These are phyloP conservation scores for Apodemus agrarius DNA, from an alignment of 2,797 vertebrate genomes.

Conservation along the genomic window DNA sequence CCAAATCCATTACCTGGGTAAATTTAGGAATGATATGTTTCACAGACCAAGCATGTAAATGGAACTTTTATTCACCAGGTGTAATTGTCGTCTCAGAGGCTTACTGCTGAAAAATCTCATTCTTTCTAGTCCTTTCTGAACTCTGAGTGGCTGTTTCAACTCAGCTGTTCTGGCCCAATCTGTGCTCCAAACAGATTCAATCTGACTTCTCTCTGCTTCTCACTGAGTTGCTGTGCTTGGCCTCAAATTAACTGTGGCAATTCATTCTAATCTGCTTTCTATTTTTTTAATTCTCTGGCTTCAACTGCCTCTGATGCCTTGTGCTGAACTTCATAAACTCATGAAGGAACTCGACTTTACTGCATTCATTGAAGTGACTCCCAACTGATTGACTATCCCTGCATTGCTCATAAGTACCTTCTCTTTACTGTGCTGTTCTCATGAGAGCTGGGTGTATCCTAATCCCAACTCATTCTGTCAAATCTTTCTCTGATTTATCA, in stretches of 20 bases:
- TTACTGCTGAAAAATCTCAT: background rate
- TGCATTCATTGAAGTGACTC: background rate
- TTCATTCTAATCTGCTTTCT: background rate
- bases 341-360: background rate
- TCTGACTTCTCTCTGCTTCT: background rate
- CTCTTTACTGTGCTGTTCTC: background rate
- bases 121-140: background rate
- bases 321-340: background rate
- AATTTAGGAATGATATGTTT: background rate
- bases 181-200: background rate
- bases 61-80: background rate
- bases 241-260: background rate
- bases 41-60: background rate
- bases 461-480: background rate
- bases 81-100: background rate
- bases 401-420: background rate
- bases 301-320: background rate
- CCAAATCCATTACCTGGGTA: background rate
- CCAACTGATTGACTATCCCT: background rate
- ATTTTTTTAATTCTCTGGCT: background rate
- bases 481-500: background rate
- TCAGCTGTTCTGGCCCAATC: background rate
- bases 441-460: background rate
- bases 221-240: background rate
- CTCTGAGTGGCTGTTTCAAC: background rate